A percentile compares a stretch with the other conserved stretches of the same genome.
Evolutionary conservation across 2,797 vertebrate genomes (phyloP).

Genomic region (Micrastur ruficollis): DNA sequence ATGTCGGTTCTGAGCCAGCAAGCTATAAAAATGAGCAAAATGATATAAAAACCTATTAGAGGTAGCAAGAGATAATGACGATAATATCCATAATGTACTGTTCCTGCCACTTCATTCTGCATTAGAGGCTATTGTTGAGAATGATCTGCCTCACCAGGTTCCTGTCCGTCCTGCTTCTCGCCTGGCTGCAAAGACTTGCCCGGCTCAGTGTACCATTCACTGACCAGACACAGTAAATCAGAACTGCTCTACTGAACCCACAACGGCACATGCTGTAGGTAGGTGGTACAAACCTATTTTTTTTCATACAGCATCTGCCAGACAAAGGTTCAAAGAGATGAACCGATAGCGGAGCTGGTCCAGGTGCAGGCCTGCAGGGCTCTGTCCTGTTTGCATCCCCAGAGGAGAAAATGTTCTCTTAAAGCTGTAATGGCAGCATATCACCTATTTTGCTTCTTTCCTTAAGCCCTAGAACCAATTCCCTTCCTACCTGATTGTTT

Average conservation of each 20-base stretch:
- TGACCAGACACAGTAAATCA: slow-evolving; percentile 26
- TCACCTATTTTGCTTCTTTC: not conserved
- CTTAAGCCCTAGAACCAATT: not conserved
- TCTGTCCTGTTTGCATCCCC: not conserved
- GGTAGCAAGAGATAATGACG: slow-evolving; percentile 53
- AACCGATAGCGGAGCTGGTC: fast-evolving
- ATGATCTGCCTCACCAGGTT: slow-evolving; percentile 54
- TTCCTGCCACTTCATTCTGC: slow-evolving; percentile 63
- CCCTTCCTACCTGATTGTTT: not conserved
- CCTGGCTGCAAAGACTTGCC: slow-evolving; percentile 5
- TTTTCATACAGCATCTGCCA: not conserved
- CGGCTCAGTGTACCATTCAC: not conserved
- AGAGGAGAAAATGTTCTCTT: not conserved
- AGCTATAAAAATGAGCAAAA: slow-evolving; percentile 65
- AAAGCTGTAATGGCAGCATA: not conserved
- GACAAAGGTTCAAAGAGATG: not conserved
- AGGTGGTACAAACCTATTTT: not conserved
- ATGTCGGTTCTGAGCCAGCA: slow-evolving; percentile 51
- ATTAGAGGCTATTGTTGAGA: slow-evolving; percentile 44
- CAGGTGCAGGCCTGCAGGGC: not conserved
- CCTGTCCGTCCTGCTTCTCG: slow-evolving; percentile 8
- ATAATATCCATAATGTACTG: slow-evolving; percentile 63
- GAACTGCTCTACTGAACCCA: slow-evolving; percentile 20
- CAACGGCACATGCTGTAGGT: not conserved
- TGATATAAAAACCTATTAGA: slow-evolving; percentile 65